Percentiles rank a stretch among this genome's conserved stretches.
phyloP scores from a whole-genome alignment of 1,140 invertebrate species.

The Drosophila pandora region DNA sequence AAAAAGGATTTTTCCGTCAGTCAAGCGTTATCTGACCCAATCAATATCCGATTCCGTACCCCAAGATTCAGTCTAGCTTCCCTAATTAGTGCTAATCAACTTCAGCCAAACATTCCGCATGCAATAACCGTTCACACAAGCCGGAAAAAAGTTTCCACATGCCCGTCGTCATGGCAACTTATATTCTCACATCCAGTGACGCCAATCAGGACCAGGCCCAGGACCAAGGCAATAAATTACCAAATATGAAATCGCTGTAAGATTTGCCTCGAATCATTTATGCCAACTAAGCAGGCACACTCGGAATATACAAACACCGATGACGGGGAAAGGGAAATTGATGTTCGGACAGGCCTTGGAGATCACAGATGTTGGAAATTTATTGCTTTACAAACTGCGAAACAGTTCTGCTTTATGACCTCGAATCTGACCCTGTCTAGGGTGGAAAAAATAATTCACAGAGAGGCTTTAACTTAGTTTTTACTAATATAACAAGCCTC shows the following conservation, averaged over 20 bases:
- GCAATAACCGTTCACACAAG: conserved; percentile 28
- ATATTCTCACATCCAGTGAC: conserved; percentile 11
- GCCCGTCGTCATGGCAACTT: conserved; percentile 39
- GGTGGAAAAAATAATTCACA: background rate
- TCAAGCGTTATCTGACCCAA: conserved; percentile 42
- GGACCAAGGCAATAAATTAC: conserved; percentile 26
- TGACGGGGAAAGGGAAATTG: background rate
- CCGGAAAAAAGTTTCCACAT: conserved; percentile 32
- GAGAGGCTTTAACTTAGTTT: background rate
- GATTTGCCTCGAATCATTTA: conserved; percentile 67
- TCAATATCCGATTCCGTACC: conserved; percentile 28
- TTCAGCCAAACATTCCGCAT: conserved; percentile 40
- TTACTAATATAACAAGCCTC: background rate
- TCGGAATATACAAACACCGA: conserved; percentile 16
- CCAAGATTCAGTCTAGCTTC: conserved; percentile 6
- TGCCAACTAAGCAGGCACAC: conserved; percentile 46
- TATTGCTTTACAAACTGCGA: conserved; percentile 45
- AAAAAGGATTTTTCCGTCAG: conserved; percentile 41
- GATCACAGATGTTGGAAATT: conserved; percentile 57
- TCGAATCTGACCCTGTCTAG: background rate
- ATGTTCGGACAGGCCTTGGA: background rate
- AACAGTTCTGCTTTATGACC: conserved; percentile 31
- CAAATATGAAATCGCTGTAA: conserved; percentile 58
- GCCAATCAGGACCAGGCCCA: conserved; percentile 14
- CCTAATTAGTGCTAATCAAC: conserved; percentile 51